A percentile compares a stretch with the other conserved stretches of the same genome.
phyloP scores from a whole-genome alignment of 2,113 vertebrate genomes.

The Gila orcuttii region DNA sequence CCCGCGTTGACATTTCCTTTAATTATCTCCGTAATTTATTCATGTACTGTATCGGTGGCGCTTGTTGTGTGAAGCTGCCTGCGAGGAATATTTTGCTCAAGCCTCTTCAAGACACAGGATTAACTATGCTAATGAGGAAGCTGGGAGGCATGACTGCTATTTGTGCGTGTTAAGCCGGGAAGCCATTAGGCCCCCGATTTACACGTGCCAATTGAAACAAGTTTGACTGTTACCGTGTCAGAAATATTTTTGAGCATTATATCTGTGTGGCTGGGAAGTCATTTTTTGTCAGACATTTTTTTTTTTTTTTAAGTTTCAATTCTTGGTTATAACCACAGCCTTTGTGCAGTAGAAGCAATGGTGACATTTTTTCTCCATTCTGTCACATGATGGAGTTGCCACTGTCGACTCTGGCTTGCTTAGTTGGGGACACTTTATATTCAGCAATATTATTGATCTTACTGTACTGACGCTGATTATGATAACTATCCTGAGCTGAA shows the following conservation, averaged over 20 bases:
- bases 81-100: slow-evolving; percentile 72
- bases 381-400: too few relatives aligned
- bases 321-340: not conserved
- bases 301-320: not conserved
- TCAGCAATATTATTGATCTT: too few relatives aligned
- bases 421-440: too few relatives aligned
- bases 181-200: slow-evolving; percentile 70
- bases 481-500: too few relatives aligned
- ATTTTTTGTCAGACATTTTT: not conserved
- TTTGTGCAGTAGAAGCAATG: not conserved
- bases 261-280: not conserved
- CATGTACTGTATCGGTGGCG: slow-evolving; percentile 76
- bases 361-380: too few relatives aligned
- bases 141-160: slow-evolving; percentile 69
- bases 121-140: slow-evolving; percentile 74
- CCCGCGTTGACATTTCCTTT: slow-evolving; percentile 78
- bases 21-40: slow-evolving; percentile 82
- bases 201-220: slow-evolving; percentile 60
- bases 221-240: slow-evolving; percentile 35
- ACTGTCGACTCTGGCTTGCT: too few relatives aligned
- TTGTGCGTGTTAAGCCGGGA: slow-evolving; percentile 64
- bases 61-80: slow-evolving; percentile 78
- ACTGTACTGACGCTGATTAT: too few relatives aligned
- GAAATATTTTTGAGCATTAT: slow-evolving; percentile 28
- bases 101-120: slow-evolving; percentile 69